Evolutionary conservation across 2,888 invertebrate species (phyloP).

Genomic region (Drosophila diplacantha): DNA sequence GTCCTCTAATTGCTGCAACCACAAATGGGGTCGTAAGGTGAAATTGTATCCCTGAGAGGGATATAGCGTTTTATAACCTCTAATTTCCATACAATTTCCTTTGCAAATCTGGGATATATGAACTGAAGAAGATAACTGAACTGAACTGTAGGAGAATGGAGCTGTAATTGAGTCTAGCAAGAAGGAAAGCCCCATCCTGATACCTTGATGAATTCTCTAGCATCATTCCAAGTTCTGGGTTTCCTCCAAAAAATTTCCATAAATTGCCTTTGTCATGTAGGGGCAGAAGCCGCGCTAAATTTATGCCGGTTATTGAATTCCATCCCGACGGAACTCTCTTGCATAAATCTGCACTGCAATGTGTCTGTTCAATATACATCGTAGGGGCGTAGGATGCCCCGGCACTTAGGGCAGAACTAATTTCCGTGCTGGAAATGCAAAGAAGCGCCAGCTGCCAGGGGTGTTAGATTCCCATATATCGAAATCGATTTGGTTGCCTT

Average conservation of each 20-base stretch:
- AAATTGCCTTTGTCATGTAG: conserved; percentile 33
- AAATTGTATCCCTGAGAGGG: conserved; percentile 2
- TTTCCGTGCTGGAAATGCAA: conserved; percentile 55
- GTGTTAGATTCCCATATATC: background rate
- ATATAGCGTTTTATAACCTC: background rate
- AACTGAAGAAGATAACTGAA: background rate
- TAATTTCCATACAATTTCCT: conserved; percentile 11
- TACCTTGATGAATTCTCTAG: background rate
- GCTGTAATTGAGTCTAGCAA: conserved; percentile 2
- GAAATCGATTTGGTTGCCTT: conserved; percentile 5
- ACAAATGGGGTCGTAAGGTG: conserved; percentile 5
- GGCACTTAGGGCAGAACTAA: conserved; percentile 47
- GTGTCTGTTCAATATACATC: conserved; percentile 41
- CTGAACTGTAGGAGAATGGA: background rate
- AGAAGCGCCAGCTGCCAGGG: conserved; percentile 19
- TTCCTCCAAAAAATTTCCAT: conserved; percentile 34
- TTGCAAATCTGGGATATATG: background rate
- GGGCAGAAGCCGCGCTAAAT: conserved; percentile 44
- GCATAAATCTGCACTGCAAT: conserved; percentile 59
- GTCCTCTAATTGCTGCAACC: conserved; percentile 24
- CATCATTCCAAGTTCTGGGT: background rate
- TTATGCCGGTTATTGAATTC: conserved; percentile 46
- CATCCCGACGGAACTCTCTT: conserved; percentile 42
- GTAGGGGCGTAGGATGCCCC: background rate
- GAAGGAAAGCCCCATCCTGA: background rate